Base-by-base conservation (phyloP, 37 sponge, comb jelly and placozoan species). In the Haliclona indistincta region DNA sequence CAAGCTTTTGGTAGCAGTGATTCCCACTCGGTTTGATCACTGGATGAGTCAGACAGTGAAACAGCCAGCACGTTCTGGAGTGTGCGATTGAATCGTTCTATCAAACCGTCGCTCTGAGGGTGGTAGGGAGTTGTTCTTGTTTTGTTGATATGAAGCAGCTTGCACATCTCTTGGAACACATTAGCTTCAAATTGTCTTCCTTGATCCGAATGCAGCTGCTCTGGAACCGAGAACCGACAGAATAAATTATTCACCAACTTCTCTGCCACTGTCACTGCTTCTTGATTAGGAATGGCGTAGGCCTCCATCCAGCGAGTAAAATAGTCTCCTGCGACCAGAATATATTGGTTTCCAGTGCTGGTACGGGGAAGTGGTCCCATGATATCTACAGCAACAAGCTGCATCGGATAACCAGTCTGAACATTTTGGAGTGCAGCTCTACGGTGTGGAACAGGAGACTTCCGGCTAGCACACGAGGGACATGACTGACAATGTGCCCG, bases 161-260 rank as follows among this genome's bases (percentile, higher is more conserved):
- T 55, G 29, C 45, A 74, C 4, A 41, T 34, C 28, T 58, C 75
- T 20, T 41, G 3, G 34, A 74, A 17, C 29, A 77, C 3, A 11
- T 41, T 35, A 17, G 78, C 53, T 34, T 66, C 66, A 25, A 76
- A 76, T 35, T 76, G 62, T 32, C 53, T 17, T 13, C 77, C 77
- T 53, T 76, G 77, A 36, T 76, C 77, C 33, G 65, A 76, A 38
- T 76, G 77, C 17, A 76, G 51, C n/a, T 43, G 51, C 22, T 76
- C 66, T 19, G 77, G 77, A 6, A 43, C 35, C 10, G 52, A 40
- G 45, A 76, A 76, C 35, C 77, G 51, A 35, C 44, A 43, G 30
- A 76, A 64, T 4, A 76, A 64, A 2, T 64, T 53, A 11, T 76
- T 66, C 34, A 43, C 52, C 10, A 63, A 51, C 42, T 63, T 64